Evolutionary conservation across 2,113 vertebrate species (phyloP).

Genomic region (Cepphus grylle): DNA sequence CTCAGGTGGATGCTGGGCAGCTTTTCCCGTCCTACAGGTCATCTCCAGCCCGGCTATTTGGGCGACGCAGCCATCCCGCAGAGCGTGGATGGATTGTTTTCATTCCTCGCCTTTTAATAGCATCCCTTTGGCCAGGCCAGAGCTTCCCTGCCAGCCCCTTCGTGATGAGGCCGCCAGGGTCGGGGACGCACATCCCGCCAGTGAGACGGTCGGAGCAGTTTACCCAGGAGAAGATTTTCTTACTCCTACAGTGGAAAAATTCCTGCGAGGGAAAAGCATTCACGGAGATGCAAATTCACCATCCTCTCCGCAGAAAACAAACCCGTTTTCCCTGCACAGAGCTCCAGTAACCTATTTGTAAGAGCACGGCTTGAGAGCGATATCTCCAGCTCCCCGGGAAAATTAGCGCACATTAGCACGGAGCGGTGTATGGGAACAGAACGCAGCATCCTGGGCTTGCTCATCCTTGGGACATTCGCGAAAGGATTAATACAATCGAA

Average conservation of each 20-base stretch:
- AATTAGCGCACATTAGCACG: neutral
- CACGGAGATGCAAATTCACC: constrained; percentile 2
- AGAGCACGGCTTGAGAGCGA: rapidly evolving
- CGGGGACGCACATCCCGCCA: neutral
- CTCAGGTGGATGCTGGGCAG: neutral
- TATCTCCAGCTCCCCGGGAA: constrained; percentile 3
- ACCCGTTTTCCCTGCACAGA: neutral
- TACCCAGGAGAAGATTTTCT: neutral
- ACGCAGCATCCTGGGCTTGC: neutral
- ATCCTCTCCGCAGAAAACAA: neutral
- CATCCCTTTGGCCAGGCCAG: neutral
- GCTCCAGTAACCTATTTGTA: neutral
- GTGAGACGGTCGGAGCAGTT: neutral
- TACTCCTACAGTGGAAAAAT: neutral
- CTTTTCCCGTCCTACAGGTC: neutral
- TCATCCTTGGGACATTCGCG: neutral
- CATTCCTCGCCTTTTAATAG: neutral
- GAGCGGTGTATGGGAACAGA: neutral
- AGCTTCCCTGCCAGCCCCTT: neutral
- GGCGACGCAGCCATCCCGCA: neutral
- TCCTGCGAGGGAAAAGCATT: neutral
- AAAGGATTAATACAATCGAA: neutral
- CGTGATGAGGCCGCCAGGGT: rapidly evolving
- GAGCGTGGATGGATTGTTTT: neutral
- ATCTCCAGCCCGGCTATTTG: neutral